phyloP scores from a whole-genome alignment of 2,113 vertebrate genomes.

The Nymphicus hollandicus region DNA sequence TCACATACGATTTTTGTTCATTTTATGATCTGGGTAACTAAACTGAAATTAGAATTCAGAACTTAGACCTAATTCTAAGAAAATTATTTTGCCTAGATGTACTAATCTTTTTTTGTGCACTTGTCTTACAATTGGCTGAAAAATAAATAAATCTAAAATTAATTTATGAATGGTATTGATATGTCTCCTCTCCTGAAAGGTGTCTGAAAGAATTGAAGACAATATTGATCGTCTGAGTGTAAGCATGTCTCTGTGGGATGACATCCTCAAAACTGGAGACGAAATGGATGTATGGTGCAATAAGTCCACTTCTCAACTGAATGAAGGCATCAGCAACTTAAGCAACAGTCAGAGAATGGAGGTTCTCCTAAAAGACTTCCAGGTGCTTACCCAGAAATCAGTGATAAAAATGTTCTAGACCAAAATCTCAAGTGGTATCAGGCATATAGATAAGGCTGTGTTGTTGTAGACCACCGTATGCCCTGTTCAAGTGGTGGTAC shows the following conservation, averaged over 20 bases:
- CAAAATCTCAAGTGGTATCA: neutral
- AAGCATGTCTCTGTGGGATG: conserved; percentile 85
- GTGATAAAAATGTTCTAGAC: neutral
- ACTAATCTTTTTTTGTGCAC: neutral
- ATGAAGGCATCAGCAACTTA: conserved; percentile 77
- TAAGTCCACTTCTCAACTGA: conserved; percentile 78
- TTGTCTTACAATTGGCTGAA: neutral
- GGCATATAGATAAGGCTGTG: neutral
- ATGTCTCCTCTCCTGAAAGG: conserved; percentile 63
- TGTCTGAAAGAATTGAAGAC: conserved; percentile 88
- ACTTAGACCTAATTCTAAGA: neutral
- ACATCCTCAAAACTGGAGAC: conserved; percentile 80
- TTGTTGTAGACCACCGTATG: neutral
- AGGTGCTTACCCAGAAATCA: conserved; percentile 74
- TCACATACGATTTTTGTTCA: fast-evolving
- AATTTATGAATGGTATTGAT: neutral
- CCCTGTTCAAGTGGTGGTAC: neutral
- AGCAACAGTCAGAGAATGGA: conserved; percentile 76
- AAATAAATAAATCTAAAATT: neutral
- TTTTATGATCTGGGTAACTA: neutral
- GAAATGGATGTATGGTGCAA: conserved; percentile 86
- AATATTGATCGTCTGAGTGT: conserved; percentile 79
- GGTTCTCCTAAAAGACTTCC: conserved; percentile 79
- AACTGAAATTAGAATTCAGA: neutral
- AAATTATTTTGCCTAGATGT: neutral